Conservation (phyloP, 2,888 invertebrate genomes). For the Zelleria hepariella region DNA sequence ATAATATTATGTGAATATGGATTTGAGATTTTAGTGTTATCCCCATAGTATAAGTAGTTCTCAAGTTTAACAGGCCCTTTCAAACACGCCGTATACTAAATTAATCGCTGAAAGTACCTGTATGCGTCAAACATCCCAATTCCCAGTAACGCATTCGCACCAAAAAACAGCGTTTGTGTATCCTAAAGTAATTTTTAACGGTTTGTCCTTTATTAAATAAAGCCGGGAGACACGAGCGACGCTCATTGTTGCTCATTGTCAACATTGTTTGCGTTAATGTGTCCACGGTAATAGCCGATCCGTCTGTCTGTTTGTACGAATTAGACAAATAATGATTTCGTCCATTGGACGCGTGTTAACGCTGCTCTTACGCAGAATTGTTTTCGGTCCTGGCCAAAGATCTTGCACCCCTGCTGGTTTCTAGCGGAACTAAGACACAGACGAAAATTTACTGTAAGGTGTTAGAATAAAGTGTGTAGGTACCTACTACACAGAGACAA, state of each 20-base stretch:
- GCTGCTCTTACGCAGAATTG: conserved; percentile 25
- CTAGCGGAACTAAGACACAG: not conserved
- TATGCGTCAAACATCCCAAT: conserved; percentile 1
- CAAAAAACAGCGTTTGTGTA: conserved; percentile 14
- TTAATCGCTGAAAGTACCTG: not conserved
- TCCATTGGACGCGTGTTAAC: conserved; percentile 48
- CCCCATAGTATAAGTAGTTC: no score
- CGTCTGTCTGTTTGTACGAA: conserved; percentile 36
- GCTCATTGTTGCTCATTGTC: conserved; percentile 33
- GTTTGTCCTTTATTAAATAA: conserved; percentile 55
- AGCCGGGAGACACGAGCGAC: conserved; percentile 29
- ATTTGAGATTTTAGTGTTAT: no score
- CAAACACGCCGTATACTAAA: no score
- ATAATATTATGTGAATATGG: no score
- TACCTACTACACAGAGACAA: no score
- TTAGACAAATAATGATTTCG: conserved; percentile 49
- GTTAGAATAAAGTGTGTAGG: no score
- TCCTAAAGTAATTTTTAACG: conserved; percentile 48
- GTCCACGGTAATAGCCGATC: conserved; percentile 42
- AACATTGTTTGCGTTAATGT: conserved; percentile 51
- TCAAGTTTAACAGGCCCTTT: no score
- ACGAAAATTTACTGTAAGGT: no score
- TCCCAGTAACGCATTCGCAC: conserved; percentile 23
- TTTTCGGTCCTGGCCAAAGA: conserved; percentile 14
- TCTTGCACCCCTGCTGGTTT: conserved; percentile 18